Base-by-base conservation (phyloP, 1,140 invertebrate genomes). In the Macrocentrus cingulum region DNA sequence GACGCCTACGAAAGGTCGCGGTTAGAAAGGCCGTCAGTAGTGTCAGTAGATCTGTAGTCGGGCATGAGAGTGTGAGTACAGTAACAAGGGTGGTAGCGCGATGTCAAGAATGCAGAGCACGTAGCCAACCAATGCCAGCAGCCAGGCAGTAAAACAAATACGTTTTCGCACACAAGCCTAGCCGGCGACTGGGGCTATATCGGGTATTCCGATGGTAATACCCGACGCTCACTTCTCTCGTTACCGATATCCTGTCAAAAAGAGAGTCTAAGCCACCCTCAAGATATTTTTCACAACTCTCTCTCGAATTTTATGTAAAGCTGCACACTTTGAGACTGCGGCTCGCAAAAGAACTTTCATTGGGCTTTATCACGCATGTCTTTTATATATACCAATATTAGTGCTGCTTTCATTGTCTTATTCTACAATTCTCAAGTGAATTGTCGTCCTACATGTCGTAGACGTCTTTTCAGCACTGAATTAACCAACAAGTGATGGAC, bases 71-170 rank as follows among this genome's bases (percentile, higher is more conserved):
- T 22, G 45, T 22, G 56, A 37, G 58, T 13, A 36, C 18, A 22
- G 36, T 42, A 13, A 20, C 71, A 77, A 77, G 73, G 75, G 73
- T 70, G 74, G 71, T 72, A 70, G 70, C 67, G 72, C 64, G 68
- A 72, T 76, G 76, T 76, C 70, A 71, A 74, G 75, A 78, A 79
- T 78, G 71, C 77, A 55, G 70, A 74, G 70, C 76, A 80, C 76
- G 77, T 80, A 69, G 71, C 71, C 73, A 77, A 78, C 77, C 76
- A 80, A 77, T 77, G 75, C 77, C 70, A 63, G 68, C 71, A 70
- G 67, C 69, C 68, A 74, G 69, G 75, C 73, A 77, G 77, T 79
- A 80, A 80, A 78, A 80, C 77, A 79, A 80, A 80, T 80, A 79
- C 76, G 67, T 69, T 68, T 69, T 69, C 63, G 44, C 45, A 42